Evolutionary conservation across 1,140 invertebrate species (phyloP).

Genomic region (Cataglyphis hispanica): DNA sequence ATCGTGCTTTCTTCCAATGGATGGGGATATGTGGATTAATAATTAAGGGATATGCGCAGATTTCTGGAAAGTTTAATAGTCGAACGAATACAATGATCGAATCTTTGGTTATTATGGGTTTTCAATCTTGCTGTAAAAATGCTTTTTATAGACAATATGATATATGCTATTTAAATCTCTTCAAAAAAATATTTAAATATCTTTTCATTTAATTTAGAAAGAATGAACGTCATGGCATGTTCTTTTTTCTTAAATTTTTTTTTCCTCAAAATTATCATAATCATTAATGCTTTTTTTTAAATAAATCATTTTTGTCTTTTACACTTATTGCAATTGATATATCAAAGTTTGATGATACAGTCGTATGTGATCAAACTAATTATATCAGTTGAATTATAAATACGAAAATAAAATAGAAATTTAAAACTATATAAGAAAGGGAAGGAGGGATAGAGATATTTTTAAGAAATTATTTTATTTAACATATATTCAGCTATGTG

Average conservation of each 20-base stretch:
- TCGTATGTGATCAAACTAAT: neutral
- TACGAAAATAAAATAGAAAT: neutral
- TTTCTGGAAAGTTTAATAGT: neutral
- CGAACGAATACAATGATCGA: neutral
- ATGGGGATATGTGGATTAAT: neutral
- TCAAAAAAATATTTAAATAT: slow-evolving; percentile 17
- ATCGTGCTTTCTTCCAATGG: neutral
- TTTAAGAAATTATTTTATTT: neutral
- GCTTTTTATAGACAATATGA: neutral
- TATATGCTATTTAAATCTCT: neutral
- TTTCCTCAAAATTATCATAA: neutral
- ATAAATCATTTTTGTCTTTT: neutral
- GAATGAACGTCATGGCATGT: neutral
- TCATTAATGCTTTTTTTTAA: neutral
- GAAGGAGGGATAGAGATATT: no score
- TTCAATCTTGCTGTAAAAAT: neutral
- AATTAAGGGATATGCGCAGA: neutral
- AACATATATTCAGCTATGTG: neutral
- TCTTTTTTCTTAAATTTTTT: neutral
- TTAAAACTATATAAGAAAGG: neutral
- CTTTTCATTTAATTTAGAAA: neutral
- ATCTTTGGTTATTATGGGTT: slow-evolving; percentile 4
- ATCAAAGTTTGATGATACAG: neutral
- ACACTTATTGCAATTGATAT: neutral
- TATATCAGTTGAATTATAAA: neutral